A percentile compares a stretch with the other conserved stretches of the same genome.
Conservation (phyloP, 2,113 vertebrate genomes). For the Naja naja region DNA sequence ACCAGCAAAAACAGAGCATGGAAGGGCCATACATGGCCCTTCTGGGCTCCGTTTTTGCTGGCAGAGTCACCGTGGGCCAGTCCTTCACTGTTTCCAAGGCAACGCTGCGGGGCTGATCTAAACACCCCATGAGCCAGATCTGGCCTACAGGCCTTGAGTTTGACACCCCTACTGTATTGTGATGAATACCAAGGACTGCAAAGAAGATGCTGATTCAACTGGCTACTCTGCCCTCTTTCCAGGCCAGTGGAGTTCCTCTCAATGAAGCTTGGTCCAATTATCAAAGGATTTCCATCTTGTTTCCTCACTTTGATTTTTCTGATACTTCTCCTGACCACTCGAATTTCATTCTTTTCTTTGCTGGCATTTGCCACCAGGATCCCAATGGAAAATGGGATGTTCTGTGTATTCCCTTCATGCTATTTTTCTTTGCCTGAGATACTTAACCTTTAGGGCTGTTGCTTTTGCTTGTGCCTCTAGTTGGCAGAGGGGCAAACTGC, state of each 20-base stretch:
- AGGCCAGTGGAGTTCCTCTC: not conserved
- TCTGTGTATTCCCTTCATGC: not conserved
- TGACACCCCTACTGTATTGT: not conserved
- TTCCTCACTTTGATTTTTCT: not conserved
- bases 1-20: too few relatives aligned
- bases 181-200: not conserved
- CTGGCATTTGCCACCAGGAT: not conserved
- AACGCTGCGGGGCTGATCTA: too few relatives aligned
- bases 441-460: not conserved
- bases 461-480: not conserved
- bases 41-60: too few relatives aligned
- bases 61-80: too few relatives aligned
- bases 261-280: not conserved
- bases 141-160: too few relatives aligned
- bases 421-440: not conserved
- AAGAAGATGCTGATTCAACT: not conserved
- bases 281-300: not conserved
- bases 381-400: not conserved
- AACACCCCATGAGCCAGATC: too few relatives aligned
- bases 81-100: too few relatives aligned
- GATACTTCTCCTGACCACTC: not conserved
- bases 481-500: not conserved
- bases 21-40: too few relatives aligned
- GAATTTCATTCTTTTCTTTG: not conserved
- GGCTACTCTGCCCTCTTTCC: not conserved